phyloP scores from a whole-genome alignment of 1,140 invertebrate species.

The Uloborus diversus region DNA sequence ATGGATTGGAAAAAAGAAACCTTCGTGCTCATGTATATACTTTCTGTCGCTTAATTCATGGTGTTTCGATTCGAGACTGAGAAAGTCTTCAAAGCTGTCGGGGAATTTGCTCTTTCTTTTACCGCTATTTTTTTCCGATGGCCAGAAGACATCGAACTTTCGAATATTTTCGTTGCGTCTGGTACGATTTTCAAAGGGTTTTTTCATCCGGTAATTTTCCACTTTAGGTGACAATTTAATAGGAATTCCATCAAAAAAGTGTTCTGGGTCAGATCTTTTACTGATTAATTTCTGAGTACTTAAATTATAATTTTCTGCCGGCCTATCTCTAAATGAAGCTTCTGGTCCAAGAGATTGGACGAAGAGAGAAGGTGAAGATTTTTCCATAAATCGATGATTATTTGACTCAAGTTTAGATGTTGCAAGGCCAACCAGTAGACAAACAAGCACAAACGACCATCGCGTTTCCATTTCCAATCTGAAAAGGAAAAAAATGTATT shows the following conservation, averaged over 20 bases:
- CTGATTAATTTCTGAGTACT: neutral
- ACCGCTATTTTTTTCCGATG: slow-evolving; percentile 35
- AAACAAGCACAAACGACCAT: too few species aligned
- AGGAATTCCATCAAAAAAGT: neutral
- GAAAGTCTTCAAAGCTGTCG: slow-evolving; percentile 37
- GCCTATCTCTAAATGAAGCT: neutral
- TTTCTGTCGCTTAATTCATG: slow-evolving; percentile 37
- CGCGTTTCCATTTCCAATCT: too few species aligned
- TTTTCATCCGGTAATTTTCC: slow-evolving; percentile 7
- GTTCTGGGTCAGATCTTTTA: neutral
- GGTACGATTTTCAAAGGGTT: neutral
- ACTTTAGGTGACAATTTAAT: neutral
- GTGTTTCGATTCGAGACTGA: slow-evolving; percentile 29
- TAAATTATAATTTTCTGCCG: neutral
- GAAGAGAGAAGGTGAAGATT: neutral
- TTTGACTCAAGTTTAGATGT: neutral
- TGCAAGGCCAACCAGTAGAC: neutral
- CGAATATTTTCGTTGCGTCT: slow-evolving; percentile 12
- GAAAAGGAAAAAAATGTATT: neutral
- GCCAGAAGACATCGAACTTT: slow-evolving; percentile 28
- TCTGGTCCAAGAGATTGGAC: neutral
- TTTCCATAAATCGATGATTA: neutral
- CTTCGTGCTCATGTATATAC: slow-evolving; percentile 52
- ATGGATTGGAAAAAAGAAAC: slow-evolving; percentile 43
- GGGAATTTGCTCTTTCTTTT: slow-evolving; percentile 16